Conservation (phyloP, 2,888 invertebrate species). For the Graphium colonna region DNA sequence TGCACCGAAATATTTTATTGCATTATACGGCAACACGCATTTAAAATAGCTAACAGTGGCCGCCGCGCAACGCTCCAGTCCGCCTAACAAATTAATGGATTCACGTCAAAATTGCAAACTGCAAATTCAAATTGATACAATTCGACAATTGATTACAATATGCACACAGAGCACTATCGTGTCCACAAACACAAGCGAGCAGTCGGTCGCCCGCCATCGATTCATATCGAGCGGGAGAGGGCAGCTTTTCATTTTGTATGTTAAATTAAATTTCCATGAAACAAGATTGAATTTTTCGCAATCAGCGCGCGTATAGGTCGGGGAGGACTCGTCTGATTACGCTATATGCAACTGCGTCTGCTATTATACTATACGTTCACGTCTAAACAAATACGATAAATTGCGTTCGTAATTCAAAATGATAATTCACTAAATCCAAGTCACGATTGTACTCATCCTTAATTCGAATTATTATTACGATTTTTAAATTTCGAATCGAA, state of each 20-base stretch:
- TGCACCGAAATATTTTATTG: constrained; percentile 8
- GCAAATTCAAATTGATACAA: constrained; percentile 71
- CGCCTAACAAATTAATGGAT: constrained; percentile 64
- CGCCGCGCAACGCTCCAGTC: constrained; percentile 42
- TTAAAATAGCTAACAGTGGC: constrained; percentile 23
- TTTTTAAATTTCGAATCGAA: no score
- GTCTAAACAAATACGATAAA: no score
- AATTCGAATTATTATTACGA: no score
- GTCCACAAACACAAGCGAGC: constrained; percentile 74
- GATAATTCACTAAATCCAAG: no score
- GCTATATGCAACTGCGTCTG: constrained; percentile 26
- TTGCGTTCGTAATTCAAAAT: no score
- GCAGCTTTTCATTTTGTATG: constrained; percentile 77
- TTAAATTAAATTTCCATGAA: constrained; percentile 80
- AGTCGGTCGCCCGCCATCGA: constrained; percentile 68
- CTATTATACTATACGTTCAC: constrained; percentile 3
- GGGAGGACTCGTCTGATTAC: constrained; percentile 48
- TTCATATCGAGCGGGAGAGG: constrained; percentile 67
- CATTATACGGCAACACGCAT: constrained; percentile 17
- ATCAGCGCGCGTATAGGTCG: constrained; percentile 62
- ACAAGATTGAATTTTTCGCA: constrained; percentile 80
- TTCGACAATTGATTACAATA: constrained; percentile 77
- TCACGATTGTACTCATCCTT: no score
- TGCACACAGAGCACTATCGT: constrained; percentile 69
- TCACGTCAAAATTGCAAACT: constrained; percentile 73